Evolutionary conservation across 1,140 invertebrate species (phyloP).

Genomic region (Diorhabda sublineata): DNA sequence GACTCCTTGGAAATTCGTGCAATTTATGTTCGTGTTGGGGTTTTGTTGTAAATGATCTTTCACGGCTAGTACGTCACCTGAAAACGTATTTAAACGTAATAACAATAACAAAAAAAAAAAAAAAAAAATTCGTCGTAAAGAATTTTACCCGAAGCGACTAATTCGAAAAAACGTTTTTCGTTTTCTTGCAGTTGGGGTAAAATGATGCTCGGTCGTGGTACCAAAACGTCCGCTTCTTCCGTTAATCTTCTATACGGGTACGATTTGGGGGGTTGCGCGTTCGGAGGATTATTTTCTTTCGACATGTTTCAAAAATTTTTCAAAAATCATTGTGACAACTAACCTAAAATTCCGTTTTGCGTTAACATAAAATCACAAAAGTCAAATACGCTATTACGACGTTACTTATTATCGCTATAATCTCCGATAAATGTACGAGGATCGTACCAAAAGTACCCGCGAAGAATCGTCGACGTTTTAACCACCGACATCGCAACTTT

Average conservation of each 20-base stretch:
- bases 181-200: constrained; percentile 47
- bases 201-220: constrained; percentile 41
- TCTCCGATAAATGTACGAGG: no score
- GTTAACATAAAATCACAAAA: no score
- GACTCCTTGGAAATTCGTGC: constrained; percentile 52
- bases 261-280: not conserved
- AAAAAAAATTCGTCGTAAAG: not conserved
- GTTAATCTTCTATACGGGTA: constrained; percentile 34
- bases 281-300: no score
- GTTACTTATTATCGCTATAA: no score
- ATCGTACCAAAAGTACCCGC: no score
- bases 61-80: constrained; percentile 45
- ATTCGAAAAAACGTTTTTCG: constrained; percentile 51
- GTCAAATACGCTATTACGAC: no score
- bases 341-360: no score
- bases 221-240: constrained; percentile 27
- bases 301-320: no score
- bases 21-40: constrained; percentile 51
- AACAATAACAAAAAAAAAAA: not conserved
- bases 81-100: constrained; percentile 5
- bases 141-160: constrained; percentile 43
- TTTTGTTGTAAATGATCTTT: constrained; percentile 45
- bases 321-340: no score
- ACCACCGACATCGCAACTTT: no score
- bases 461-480: no score